phyloP scores from a whole-genome alignment of 1,140 invertebrate species.

The Drosophila subobscura region DNA sequence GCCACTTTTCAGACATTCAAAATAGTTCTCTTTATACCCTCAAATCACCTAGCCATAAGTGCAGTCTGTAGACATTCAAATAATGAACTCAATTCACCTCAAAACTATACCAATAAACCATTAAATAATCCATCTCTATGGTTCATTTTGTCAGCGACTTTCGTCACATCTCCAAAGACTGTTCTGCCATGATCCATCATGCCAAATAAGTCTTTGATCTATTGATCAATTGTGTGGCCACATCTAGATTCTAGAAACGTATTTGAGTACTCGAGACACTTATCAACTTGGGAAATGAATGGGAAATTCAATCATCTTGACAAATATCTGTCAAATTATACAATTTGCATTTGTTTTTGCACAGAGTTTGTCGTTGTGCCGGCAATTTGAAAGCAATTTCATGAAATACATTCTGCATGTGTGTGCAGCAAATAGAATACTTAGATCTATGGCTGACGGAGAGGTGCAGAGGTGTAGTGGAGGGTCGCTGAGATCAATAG shows the following conservation, averaged over 20 bases:
- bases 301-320: slow-evolving; percentile 31
- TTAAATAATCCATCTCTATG: neutral
- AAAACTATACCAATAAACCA: slow-evolving; percentile 17
- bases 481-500: neutral
- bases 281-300: slow-evolving; percentile 10
- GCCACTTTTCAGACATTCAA: no score
- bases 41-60: no score
- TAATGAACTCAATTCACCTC: neutral
- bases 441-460: neutral
- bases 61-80: neutral
- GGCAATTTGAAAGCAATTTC: slow-evolving; percentile 40
- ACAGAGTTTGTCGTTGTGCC: slow-evolving; percentile 12
- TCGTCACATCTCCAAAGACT: slow-evolving; percentile 15
- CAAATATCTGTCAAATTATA: slow-evolving; percentile 41
- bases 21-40: no score
- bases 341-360: slow-evolving; percentile 24
- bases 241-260: slow-evolving; percentile 14
- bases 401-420: slow-evolving; percentile 16
- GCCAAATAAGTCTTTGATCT: slow-evolving; percentile 12
- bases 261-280: slow-evolving; percentile 13
- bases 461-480: neutral
- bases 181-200: neutral
- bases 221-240: slow-evolving; percentile 10
- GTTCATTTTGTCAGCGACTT: slow-evolving; percentile 4
- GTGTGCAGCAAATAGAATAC: neutral